Conservation (phyloP, 2,797 vertebrate genomes). For the Iguana delicatissima region DNA sequence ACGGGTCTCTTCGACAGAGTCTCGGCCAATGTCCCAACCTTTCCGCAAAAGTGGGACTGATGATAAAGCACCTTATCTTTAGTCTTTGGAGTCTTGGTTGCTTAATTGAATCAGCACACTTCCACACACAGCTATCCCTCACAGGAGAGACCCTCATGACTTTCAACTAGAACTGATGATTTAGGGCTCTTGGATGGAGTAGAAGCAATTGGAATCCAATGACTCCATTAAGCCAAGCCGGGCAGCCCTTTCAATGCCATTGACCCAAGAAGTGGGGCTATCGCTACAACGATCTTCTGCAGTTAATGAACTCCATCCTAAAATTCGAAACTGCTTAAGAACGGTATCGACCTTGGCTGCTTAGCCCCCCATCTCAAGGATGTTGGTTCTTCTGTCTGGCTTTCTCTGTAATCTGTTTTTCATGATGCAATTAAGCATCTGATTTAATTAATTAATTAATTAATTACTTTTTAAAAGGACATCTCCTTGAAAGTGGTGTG, state of each 20-base stretch:
- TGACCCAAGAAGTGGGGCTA: constrained; percentile 57
- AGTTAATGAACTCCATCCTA: constrained; percentile 76
- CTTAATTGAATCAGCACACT: too few relatives aligned
- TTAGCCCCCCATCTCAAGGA: background rate
- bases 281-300: constrained; percentile 67
- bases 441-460: too few relatives aligned
- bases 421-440: background rate
- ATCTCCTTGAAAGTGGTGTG: background rate
- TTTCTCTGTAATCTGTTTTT: background rate
- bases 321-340: constrained; percentile 67
- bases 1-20: too few relatives aligned
- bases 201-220: constrained; percentile 75
- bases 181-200: constrained; percentile 62
- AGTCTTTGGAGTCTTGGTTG: too few relatives aligned
- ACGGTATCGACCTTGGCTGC: constrained; percentile 58
- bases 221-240: constrained; percentile 55
- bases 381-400: background rate
- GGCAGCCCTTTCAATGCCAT: constrained; percentile 72
- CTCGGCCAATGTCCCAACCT: too few relatives aligned
- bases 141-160: background rate
- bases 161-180: constrained; percentile 37
- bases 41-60: too few relatives aligned
- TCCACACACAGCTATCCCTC: too few relatives aligned
- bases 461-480: too few relatives aligned
- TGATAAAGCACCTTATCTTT: too few relatives aligned